Evolutionary conservation across 2,888 invertebrate genomes (phyloP).

Genomic region (Lamproptera curius): DNA sequence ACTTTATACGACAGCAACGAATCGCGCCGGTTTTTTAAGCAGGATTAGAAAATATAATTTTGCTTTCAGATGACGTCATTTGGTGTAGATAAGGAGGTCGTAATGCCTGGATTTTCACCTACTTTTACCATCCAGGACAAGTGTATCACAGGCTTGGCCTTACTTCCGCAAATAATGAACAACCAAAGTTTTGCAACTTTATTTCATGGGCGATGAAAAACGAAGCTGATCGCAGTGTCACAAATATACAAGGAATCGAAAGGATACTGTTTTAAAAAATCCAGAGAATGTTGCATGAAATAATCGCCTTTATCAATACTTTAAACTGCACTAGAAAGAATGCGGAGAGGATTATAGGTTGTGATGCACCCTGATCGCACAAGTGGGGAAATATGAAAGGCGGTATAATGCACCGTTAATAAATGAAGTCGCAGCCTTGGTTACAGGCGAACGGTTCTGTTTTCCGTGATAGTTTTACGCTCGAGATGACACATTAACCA

Average conservation of each 20-base stretch:
- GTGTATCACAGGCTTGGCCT: constrained; percentile 33
- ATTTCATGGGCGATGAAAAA: constrained; percentile 37
- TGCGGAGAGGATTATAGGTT: constrained; percentile 33
- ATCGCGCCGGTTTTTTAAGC: too few relatives aligned
- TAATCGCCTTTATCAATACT: constrained; percentile 32
- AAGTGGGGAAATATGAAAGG: constrained; percentile 33
- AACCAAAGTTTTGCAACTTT: constrained; percentile 36
- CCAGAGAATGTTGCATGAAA: constrained; percentile 32
- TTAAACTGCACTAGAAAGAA: constrained; percentile 34
- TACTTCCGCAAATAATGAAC: constrained; percentile 27
- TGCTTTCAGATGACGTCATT: too few relatives aligned
- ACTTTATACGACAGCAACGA: too few relatives aligned
- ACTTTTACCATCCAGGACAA: constrained; percentile 36
- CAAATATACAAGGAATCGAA: constrained; percentile 29
- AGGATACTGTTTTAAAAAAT: constrained; percentile 34
- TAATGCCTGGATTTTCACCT: too few relatives aligned
- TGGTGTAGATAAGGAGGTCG: too few relatives aligned
- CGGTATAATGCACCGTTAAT: too few relatives aligned
- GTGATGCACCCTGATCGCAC: constrained; percentile 34
- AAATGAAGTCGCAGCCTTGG: too few relatives aligned
- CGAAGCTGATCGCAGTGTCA: constrained; percentile 28
- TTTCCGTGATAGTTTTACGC: too few relatives aligned
- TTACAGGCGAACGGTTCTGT: too few relatives aligned
- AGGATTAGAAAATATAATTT: too few relatives aligned
- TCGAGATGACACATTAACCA: too few relatives aligned